Conservation (phyloP, 2,888 invertebrate species). For the Lycia hirtaria region DNA sequence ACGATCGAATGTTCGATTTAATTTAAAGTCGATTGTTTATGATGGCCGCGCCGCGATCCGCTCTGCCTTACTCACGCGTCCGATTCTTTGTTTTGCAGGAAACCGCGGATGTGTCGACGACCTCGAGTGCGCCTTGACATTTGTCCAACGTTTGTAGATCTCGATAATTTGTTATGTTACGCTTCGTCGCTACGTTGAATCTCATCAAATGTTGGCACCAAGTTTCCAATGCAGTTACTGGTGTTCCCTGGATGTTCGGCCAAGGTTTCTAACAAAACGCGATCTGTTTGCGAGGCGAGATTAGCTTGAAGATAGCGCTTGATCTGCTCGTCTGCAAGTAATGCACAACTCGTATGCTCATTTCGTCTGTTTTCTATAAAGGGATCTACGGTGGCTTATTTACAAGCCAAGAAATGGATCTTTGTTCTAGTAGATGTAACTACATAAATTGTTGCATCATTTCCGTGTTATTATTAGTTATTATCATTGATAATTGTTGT, state of each 20-base stretch:
- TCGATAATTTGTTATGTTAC: slow-evolving; percentile 16
- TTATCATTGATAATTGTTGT: not conserved
- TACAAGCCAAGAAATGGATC: not conserved
- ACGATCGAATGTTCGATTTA: slow-evolving; percentile 14
- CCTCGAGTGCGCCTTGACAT: slow-evolving; percentile 57
- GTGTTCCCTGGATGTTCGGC: slow-evolving; percentile 6
- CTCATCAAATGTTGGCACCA: slow-evolving; percentile 13
- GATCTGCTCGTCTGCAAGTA: slow-evolving; percentile 14
- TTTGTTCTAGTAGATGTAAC: not conserved
- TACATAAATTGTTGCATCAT: not conserved
- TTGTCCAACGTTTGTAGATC: slow-evolving; percentile 48
- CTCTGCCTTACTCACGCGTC: slow-evolving; percentile 36
- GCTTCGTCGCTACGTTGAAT: not conserved
- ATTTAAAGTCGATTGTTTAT: slow-evolving; percentile 35
- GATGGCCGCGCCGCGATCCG: slow-evolving; percentile 38
- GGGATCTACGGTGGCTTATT: not conserved
- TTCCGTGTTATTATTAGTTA: not conserved
- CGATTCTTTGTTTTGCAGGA: slow-evolving; percentile 52
- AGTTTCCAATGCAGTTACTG: not conserved
- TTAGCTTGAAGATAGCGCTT: slow-evolving; percentile 21
- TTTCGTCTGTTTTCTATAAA: slow-evolving; percentile 8
- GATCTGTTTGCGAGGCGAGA: slow-evolving; percentile 23
- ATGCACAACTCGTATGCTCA: slow-evolving; percentile 20
- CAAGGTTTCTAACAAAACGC: slow-evolving; percentile 11
- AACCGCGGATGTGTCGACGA: slow-evolving; percentile 52